These are phyloP conservation scores for Gymnarchus niloticus DNA, from an alignment of 2,113 vertebrate genomes.

Conservation along the genomic window DNA sequence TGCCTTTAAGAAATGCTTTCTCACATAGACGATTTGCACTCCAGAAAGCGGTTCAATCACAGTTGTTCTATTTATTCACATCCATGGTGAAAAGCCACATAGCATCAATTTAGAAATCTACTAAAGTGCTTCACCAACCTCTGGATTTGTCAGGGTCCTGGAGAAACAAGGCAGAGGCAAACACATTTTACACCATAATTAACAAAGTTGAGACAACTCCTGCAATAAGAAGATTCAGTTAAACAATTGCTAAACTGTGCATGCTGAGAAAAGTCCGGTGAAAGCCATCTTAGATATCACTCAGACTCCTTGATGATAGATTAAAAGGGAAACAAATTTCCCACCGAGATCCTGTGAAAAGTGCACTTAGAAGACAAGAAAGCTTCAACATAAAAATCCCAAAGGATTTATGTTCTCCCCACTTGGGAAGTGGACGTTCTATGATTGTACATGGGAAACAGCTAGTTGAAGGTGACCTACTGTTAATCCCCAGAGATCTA, in stretches of 20 bases:
- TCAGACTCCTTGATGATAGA: neutral
- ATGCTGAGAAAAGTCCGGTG: too few relatives aligned
- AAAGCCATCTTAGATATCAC: neutral
- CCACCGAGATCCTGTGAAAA: neutral
- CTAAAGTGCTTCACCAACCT: neutral
- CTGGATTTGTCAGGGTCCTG: neutral
- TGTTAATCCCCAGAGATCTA: neutral
- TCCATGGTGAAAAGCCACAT: neutral
- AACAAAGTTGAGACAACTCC: neutral
- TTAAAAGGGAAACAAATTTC: neutral
- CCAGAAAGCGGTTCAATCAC: neutral
- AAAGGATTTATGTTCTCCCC: neutral
- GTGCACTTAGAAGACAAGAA: neutral
- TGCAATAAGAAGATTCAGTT: neutral
- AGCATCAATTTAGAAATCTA: neutral
- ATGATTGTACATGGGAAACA: neutral
- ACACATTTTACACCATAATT: neutral
- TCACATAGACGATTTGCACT: neutral
- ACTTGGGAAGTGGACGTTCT: neutral
- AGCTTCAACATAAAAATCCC: neutral
- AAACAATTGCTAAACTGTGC: neutral
- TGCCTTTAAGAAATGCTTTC: neutral
- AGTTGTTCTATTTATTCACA: neutral
- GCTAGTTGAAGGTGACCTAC: neutral
- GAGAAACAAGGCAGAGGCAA: neutral